phyloP scores from a whole-genome alignment of 2,113 vertebrate species.

The Nicator chloris region DNA sequence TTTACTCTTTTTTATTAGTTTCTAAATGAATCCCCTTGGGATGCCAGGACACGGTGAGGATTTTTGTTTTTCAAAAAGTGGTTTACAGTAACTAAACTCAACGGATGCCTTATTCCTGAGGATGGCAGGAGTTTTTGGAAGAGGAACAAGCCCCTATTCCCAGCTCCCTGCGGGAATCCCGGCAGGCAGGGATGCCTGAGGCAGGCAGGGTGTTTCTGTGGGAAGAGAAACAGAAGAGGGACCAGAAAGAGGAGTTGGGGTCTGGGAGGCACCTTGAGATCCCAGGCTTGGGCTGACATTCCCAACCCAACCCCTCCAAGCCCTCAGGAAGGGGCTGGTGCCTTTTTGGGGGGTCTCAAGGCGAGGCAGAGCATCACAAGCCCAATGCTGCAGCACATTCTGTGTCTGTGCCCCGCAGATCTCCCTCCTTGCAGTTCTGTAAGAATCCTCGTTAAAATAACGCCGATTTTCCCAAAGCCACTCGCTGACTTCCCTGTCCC shows the following conservation, averaged over 20 bases:
- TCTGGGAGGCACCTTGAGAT: not conserved
- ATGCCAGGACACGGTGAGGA: not conserved
- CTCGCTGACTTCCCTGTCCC: not conserved
- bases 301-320: not conserved
- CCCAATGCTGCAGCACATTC: not conserved
- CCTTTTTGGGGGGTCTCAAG: not conserved
- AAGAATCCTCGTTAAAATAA: not conserved
- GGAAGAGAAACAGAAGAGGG: too few relatives aligned
- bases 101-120: conserved; percentile 49
- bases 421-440: not conserved
- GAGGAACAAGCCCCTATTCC: not conserved
- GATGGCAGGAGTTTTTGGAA: not conserved
- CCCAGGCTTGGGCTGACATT: not conserved
- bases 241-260: not conserved
- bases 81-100: conserved; percentile 24
- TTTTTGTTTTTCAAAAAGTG: not conserved
- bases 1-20: conserved; percentile 19
- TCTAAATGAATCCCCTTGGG: not conserved
- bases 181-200: not conserved
- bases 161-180: not conserved
- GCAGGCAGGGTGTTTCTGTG: not conserved
- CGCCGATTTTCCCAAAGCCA: not conserved
- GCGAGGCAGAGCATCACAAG: not conserved
- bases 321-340: not conserved
- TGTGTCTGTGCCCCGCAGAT: not conserved